These are phyloP conservation scores for Gila robusta DNA, from an alignment of 2,797 vertebrate genomes.

Conservation along the genomic window DNA sequence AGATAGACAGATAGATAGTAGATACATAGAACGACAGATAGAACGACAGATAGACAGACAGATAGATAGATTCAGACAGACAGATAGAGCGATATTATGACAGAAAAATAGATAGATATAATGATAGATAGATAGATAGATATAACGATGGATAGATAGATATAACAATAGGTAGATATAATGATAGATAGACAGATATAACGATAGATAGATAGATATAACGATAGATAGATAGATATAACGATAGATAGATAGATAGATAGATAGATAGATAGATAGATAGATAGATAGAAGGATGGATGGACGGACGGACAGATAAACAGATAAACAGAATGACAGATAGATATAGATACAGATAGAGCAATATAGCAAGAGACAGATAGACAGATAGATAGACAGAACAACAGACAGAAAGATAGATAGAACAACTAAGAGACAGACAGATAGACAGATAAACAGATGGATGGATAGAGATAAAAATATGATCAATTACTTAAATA, in stretches of 20 bases:
- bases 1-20: neutral
- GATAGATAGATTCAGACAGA: neutral
- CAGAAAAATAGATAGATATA: neutral
- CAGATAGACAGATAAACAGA: too few relatives aligned
- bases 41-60: neutral
- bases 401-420: neutral
- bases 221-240: accelerated
- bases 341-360: neutral
- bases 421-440: neutral
- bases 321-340: neutral
- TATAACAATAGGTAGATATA: neutral
- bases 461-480: neutral
- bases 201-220: neutral
- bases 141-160: neutral
- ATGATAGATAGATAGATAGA: neutral
- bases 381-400: too few relatives aligned
- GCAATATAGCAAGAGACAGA: too few relatives aligned
- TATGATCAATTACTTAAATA: neutral
- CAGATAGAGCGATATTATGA: too few relatives aligned
- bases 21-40: neutral
- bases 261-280: neutral
- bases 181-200: neutral
- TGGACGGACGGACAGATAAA: neutral
- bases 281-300: neutral
- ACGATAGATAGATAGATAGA: neutral